Evolutionary conservation across 2,888 invertebrate genomes (phyloP), one percentile per base, ranked within the genome.

Genomic region (Epirrhoe tristata): DNA sequence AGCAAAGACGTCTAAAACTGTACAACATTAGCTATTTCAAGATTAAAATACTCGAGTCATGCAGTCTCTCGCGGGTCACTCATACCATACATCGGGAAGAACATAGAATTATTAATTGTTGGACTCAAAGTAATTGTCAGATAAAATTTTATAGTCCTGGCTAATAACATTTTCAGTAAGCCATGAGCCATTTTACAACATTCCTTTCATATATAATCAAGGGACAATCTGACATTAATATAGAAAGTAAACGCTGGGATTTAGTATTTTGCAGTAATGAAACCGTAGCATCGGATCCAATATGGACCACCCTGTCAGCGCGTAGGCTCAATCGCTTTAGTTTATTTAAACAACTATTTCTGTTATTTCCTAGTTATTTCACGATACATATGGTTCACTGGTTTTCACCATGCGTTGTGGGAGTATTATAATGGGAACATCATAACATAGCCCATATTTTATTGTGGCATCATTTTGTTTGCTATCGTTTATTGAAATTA

Each of bases 361-460:
- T 60, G 68, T 70, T 66, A 73, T 70, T 74, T 69, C 70, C 67
- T 72, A 63, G 66, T 55, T 64, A 52, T 68, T 63, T 57, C 58
- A 63, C 66, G 68, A 69, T 70, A 60, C 66, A 69, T 61, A 53
- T 71, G 74, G 62, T 62, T 48, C 57, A 63, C 61, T 58, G 54
- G 39, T 66, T 68, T 68, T 63, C 67, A 69, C 66, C 69, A 68
- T 64, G 36, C 68, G 67, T 36, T 60, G 60, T 60, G 60, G 43
- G 61, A 61, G 60, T 66, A 64, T 64, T 70, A 62, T 66, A 63
- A 63, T 61, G 46, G 51, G 68, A 66, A 69, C 72, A 61, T 52
- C 50, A 66, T 63, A 68, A 70, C 68, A 63, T 69, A 69, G 66
- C 70, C 72, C 67, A 72, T 72, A 72, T 70, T 67, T 72, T 58